Evolutionary conservation across 2,888 invertebrate genomes (phyloP).

Genomic region (Corythucha ciliata): DNA sequence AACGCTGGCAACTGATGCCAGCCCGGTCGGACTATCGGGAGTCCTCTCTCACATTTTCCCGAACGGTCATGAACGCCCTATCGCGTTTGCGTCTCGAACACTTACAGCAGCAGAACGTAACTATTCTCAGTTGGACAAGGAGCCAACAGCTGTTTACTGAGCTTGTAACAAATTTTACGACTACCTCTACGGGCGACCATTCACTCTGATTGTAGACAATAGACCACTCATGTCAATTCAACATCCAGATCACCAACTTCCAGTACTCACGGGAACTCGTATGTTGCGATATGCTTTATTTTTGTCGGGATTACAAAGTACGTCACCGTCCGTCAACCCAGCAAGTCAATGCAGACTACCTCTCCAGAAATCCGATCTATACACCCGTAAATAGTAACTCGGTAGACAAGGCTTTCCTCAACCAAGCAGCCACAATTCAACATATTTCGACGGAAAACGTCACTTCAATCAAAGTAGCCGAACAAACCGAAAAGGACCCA

Average conservation of each 20-base stretch:
- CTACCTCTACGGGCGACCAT: constrained; percentile 22
- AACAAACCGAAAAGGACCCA: too few relatives aligned
- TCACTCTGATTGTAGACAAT: constrained; percentile 22
- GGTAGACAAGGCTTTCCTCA: too few relatives aligned
- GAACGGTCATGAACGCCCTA: constrained; percentile 14
- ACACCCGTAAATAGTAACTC: too few relatives aligned
- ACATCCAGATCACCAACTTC: constrained; percentile 14
- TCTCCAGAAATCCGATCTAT: too few relatives aligned
- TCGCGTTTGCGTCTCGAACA: neutral
- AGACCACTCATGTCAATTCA: constrained; percentile 20
- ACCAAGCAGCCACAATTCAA: too few relatives aligned
- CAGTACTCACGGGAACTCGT: constrained; percentile 9
- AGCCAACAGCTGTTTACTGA: constrained; percentile 26
- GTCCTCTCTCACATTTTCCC: constrained; percentile 15
- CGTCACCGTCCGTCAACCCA: too few relatives aligned
- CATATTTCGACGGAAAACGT: too few relatives aligned
- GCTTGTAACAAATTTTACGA: constrained; percentile 3
- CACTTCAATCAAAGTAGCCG: too few relatives aligned
- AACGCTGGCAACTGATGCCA: constrained; percentile 20
- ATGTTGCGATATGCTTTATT: constrained; percentile 18
- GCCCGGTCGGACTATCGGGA: constrained; percentile 13
- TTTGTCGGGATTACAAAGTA: constrained; percentile 3
- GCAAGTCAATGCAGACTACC: too few relatives aligned
- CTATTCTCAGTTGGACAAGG: constrained; percentile 9
- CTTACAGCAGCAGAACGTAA: constrained; percentile 1